phyloP scores from a whole-genome alignment of 2,797 vertebrate genomes.

The Chelon labrosus region DNA sequence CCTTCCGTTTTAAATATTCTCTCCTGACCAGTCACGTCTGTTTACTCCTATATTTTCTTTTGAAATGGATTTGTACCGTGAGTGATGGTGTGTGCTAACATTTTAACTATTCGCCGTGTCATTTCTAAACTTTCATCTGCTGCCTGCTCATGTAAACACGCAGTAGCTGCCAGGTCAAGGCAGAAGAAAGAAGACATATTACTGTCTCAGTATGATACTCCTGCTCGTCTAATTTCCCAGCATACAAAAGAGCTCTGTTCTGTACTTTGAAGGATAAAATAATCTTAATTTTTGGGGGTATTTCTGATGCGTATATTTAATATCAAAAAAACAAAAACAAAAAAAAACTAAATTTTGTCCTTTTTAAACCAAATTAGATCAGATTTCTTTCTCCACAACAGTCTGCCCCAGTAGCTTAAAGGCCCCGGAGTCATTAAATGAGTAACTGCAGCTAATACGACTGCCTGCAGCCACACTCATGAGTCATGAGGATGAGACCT shows the following conservation, averaged over 20 bases:
- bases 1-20: too few relatives aligned
- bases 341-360: constrained; percentile 11
- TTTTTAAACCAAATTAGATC: constrained; percentile 25
- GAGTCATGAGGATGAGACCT: constrained; percentile 34
- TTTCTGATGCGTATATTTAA: neutral
- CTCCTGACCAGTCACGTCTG: neutral
- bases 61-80: neutral
- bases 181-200: constrained; percentile 27
- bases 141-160: constrained; percentile 27
- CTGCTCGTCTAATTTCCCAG: constrained; percentile 8
- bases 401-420: constrained; percentile 15
- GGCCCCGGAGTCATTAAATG: constrained; percentile 39
- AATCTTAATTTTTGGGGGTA: neutral
- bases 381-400: constrained; percentile 4
- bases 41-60: neutral
- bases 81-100: neutral
- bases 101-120: constrained; percentile 21
- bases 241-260: constrained; percentile 5
- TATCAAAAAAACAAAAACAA: too few relatives aligned
- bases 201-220: constrained; percentile 35
- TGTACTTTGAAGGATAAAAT: constrained; percentile 1
- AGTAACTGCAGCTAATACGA: constrained; percentile 51
- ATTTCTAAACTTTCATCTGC: constrained; percentile 36
- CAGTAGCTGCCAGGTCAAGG: constrained; percentile 46
- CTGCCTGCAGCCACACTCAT: constrained; percentile 36